A percentile compares a stretch with the other conserved stretches of the same genome.
These are phyloP conservation scores for Reticulitermes lucifugus DNA, from an alignment of 2,888 invertebrate species.

Conservation along the genomic window DNA sequence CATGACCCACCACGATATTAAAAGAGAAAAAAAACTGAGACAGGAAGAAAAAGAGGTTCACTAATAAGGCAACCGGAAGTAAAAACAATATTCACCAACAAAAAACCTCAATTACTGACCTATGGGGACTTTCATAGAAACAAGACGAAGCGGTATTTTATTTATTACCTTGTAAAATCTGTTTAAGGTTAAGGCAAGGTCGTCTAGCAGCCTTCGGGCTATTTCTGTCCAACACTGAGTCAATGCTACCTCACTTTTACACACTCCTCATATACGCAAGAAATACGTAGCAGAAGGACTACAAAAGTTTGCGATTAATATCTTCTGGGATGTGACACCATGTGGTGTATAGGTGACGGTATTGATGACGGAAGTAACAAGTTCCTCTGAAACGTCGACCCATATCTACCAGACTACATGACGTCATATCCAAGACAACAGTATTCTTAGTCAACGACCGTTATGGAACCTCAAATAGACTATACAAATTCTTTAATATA, in stretches of 20 bases:
- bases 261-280: background rate
- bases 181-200: slow-evolving; percentile 15
- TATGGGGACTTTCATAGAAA: background rate
- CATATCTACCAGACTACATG: too few species aligned
- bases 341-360: too few species aligned
- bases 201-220: slow-evolving; percentile 7
- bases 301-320: too few species aligned
- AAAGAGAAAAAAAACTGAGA: background rate
- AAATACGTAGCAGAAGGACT: background rate
- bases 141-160: background rate
- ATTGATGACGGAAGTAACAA: too few species aligned
- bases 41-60: background rate
- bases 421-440: too few species aligned
- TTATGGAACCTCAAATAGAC: too few species aligned
- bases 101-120: background rate
- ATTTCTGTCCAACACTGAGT: background rate
- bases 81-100: slow-evolving; percentile 2
- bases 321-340: too few species aligned
- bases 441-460: too few species aligned
- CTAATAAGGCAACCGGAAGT: background rate
- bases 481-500: background rate
- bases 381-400: too few species aligned
- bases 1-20: background rate
- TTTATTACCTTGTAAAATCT: slow-evolving; percentile 1
- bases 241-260: background rate